Base-by-base conservation (phyloP, 2,888 invertebrate species). In the Thalpophila matura region DNA sequence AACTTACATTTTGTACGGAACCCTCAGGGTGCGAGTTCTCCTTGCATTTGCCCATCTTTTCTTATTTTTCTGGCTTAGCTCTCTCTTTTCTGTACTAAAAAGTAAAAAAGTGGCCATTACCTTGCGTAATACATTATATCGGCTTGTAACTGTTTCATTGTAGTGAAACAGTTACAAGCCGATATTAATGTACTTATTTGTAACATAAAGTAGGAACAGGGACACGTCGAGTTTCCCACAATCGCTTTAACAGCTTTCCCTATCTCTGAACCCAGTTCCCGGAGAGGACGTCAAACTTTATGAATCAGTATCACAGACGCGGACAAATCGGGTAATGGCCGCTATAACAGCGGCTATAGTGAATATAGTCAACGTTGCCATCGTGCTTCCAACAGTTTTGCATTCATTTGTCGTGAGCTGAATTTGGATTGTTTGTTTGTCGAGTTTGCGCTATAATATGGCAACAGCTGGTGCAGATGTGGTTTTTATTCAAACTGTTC, bases 301-400 rank as follows among this genome's bases (percentile, higher is more conserved):
- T 31, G 59, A 31, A 43, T 31, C 40, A 29, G 33, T 67, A 64
- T 57, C 33, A 33, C 27, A 6, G 29, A 42, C 49, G 35, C 35
- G 14, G 33, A 66, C 18, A 66, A 55, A 73, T 46, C 22, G 37
- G 24, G 4, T 43, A 74, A 61, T 71, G 46, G 24, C 40, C 22
- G 24, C 37, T 45, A 12, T 45, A 57, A 46, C 20, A 63, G 18
- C 6, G 35, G 33, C 9, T 12, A n/a, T n/a, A 4, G 24, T 69
- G 47, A 49, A 45, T 49, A 56, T 31, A 51, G 42, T 37, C 14
- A 27, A 27, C 16, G 14, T 49, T 31, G 7, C 18, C 35, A 6
- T 22, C 24, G 33, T 26, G 26, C 14, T 29, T 4, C 43, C 9
- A 51, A 47, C 38, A 24, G 37, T 37, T 59, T 37, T 53, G 43